Evolutionary conservation across 2,888 invertebrate genomes (phyloP).

Genomic region (Eupithecia insigniata): DNA sequence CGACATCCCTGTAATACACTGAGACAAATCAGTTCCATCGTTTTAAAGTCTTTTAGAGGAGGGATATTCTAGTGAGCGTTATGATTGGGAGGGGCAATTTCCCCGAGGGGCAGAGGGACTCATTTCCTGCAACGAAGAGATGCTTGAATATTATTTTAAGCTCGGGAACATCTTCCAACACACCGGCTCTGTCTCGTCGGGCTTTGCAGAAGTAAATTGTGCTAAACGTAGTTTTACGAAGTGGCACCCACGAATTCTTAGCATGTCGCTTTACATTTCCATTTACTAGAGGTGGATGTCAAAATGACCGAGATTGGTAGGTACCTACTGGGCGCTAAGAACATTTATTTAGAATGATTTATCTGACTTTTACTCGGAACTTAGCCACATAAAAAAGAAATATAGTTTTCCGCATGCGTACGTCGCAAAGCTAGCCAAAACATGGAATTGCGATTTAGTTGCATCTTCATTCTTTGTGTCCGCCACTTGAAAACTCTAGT

Average conservation of each 20-base stretch:
- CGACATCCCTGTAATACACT: slow-evolving; percentile 65
- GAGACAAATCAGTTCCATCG: slow-evolving; percentile 74
- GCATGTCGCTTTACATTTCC: neutral
- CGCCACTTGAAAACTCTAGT: slow-evolving; percentile 56
- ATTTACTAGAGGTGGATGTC: neutral
- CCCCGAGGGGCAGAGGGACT: slow-evolving; percentile 78
- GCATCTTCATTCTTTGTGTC: slow-evolving; percentile 56
- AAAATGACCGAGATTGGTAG: neutral
- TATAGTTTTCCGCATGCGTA: slow-evolving; percentile 67
- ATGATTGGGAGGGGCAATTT: slow-evolving; percentile 81
- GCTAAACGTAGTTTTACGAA: neutral
- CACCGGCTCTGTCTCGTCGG: slow-evolving; percentile 62
- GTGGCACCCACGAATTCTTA: neutral
- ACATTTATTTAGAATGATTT: slow-evolving; percentile 21
- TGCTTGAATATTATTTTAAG: slow-evolving; percentile 79
- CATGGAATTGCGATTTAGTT: slow-evolving; percentile 64
- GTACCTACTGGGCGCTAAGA: neutral
- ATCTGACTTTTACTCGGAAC: slow-evolving; percentile 30
- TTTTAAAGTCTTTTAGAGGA: slow-evolving; percentile 75
- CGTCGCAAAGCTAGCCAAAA: slow-evolving; percentile 58
- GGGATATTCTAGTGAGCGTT: slow-evolving; percentile 74
- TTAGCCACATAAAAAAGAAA: slow-evolving; percentile 55
- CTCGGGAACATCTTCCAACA: slow-evolving; percentile 76
- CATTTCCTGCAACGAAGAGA: slow-evolving; percentile 77
- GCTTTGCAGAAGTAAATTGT: slow-evolving; percentile 18